These are phyloP conservation scores for Melitaea cinxia DNA, from an alignment of 1,140 invertebrate species.

Conservation along the genomic window DNA sequence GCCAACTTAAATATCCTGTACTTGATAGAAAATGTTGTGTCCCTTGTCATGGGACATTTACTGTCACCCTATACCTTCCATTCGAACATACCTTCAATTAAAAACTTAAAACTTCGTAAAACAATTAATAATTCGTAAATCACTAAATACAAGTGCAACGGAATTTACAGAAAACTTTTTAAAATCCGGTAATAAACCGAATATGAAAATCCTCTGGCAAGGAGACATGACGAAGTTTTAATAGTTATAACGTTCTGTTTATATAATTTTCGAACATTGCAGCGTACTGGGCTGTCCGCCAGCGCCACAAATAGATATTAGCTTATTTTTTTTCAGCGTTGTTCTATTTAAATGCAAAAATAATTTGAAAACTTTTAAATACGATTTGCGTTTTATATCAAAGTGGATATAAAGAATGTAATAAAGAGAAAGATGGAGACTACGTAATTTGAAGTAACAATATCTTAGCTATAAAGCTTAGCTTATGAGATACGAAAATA, in stretches of 20 bases:
- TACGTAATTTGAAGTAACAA: too few relatives aligned
- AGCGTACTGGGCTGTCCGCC: constrained; percentile 16
- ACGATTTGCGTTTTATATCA: not conserved
- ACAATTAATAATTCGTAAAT: not conserved
- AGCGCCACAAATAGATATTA: constrained; percentile 18
- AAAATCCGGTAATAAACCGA: constrained; percentile 24
- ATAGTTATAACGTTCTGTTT: constrained; percentile 27
- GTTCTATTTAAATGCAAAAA: constrained; percentile 5
- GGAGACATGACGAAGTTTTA: constrained; percentile 27
- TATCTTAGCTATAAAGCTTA: too few relatives aligned
- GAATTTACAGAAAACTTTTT: constrained; percentile 16
- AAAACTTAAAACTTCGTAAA: not conserved
- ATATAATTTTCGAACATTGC: constrained; percentile 29
- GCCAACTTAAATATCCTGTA: too few relatives aligned
- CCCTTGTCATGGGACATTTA: too few relatives aligned
- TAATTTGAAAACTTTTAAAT: not conserved
- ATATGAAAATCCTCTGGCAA: constrained; percentile 30
- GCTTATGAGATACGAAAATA: too few relatives aligned
- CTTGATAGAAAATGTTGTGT: too few relatives aligned
- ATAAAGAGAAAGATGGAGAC: not conserved
- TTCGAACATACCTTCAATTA: not conserved
- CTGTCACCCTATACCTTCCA: too few relatives aligned
- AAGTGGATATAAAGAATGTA: not conserved
- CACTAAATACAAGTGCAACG: not conserved
- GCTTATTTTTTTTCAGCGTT: constrained; percentile 13